These are phyloP conservation scores for Sebastes steindachneri DNA, from an alignment of 2,797 vertebrate genomes.

Conservation along the genomic window DNA sequence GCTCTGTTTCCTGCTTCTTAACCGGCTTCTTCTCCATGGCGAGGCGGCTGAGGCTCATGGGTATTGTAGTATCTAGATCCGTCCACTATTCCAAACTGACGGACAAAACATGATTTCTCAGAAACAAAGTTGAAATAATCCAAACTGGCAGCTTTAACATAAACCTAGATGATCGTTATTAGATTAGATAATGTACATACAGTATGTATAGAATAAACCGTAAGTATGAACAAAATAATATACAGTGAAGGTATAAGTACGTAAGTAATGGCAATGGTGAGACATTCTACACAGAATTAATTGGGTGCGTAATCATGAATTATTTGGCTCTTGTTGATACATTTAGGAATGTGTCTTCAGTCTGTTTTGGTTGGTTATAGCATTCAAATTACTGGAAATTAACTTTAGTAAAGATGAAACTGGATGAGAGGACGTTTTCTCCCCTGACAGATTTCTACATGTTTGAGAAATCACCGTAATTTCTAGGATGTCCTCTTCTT, in stretches of 20 bases:
- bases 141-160: not conserved
- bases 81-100: not conserved
- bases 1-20: not conserved
- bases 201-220: not conserved
- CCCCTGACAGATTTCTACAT: not conserved
- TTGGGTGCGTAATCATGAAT: not conserved
- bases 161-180: not conserved
- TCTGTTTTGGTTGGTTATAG: not conserved
- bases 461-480: not conserved
- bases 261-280: not conserved
- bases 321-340: not conserved
- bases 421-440: not conserved
- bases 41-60: not conserved
- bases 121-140: not conserved
- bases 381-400: not conserved
- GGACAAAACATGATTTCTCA: not conserved
- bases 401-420: constrained; percentile 2
- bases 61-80: not conserved
- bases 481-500: not conserved
- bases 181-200: not conserved
- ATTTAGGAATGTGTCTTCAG: not conserved
- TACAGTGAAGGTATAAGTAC: not conserved
- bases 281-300: not conserved
- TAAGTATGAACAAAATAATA: not conserved
- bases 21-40: not conserved